Base-by-base conservation (phyloP, 2,797 vertebrate genomes). In the Leptoclinus maculatus region DNA sequence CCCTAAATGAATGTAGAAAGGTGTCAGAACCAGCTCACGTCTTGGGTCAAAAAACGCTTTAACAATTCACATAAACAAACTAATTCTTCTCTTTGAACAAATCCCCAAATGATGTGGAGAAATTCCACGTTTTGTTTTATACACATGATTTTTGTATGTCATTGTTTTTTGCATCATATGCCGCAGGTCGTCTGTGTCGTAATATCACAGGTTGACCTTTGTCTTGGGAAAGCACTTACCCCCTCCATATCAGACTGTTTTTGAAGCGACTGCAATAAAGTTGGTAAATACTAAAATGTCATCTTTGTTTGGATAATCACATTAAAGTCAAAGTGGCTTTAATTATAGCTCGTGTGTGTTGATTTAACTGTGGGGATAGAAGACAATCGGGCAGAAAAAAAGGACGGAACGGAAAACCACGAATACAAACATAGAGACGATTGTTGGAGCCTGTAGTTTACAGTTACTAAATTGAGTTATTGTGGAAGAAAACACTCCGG, bases 191-290 rank as follows among this genome's bases (percentile, higher is more conserved):
- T 78, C 57, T 60, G 29, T 39, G 36, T 47, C 34, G 49, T 68
- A 21, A 70, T 29, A 63, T 69, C 70, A 47, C 54, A 74, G 41
- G 65, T 77, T 73, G 74, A 73, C 56, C 51, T 80, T 71, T 68
- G 54, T 85, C 70, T 85, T 88, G 56, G 47, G 72, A 85, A 89
- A 88, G 72, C 80, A 82, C 87, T 86, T 89, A 88, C 39, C 53
- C 47, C 27, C 71, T 77, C 45, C 82, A 70, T 83, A 76, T 78
- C 83, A 66, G 74, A 86, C 76, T 74, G 66, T 85, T 85, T 74
- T 74, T 12, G 66, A 85, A 78, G 76, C 89, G 82, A 85, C 74
- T 81, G 60, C 84, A 94, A 91, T 94, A 93, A 94, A 92, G 73
- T 76, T 85, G 5, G 14, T 43, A 86, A 78, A 82, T 79, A 54